phyloP scores from a whole-genome alignment of 2,888 invertebrate species.

The Cantharis lateralis region DNA sequence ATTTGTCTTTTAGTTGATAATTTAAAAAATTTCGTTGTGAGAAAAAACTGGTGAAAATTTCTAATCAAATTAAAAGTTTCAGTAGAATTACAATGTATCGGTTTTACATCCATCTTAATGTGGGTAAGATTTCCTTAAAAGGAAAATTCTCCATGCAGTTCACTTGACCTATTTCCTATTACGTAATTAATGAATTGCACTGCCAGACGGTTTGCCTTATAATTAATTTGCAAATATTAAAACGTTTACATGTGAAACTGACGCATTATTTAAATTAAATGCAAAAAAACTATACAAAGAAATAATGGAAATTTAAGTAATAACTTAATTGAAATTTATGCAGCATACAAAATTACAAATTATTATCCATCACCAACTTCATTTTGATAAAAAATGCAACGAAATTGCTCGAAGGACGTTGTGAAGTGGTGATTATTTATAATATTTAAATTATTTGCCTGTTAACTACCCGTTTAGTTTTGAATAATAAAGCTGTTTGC shows the following conservation, averaged over 20 bases:
- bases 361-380: not conserved
- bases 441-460: not conserved
- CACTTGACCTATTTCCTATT: not conserved
- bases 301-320: not conserved
- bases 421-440: not conserved
- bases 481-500: too few relatives aligned
- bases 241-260: not conserved
- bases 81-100: not conserved
- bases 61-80: not conserved
- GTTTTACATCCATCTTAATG: not conserved
- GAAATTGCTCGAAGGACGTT: not conserved
- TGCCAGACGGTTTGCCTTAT: not conserved
- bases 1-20: not conserved
- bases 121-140: not conserved
- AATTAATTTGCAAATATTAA: not conserved
- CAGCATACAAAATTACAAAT: not conserved
- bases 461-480: not conserved
- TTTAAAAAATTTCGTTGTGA: not conserved
- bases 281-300: not conserved
- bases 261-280: not conserved
- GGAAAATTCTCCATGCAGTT: not conserved
- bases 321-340: not conserved
- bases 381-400: not conserved
- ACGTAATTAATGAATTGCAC: not conserved
- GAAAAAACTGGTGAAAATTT: not conserved